phyloP scores from a whole-genome alignment of 2,797 vertebrate genomes.

The Philypnodon macrostomus region DNA sequence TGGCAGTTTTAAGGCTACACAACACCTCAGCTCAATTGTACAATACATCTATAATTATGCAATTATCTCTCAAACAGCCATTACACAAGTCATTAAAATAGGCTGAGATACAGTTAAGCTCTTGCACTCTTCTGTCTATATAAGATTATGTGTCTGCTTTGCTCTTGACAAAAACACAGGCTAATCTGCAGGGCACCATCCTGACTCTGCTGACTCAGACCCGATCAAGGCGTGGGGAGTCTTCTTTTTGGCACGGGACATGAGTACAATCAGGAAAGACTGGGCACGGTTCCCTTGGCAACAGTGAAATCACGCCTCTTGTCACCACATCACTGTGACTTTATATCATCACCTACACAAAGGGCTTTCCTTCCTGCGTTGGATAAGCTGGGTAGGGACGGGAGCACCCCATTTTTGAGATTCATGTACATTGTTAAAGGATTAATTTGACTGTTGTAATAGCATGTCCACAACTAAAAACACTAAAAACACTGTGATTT shows the following conservation, averaged over 20 bases:
- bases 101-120: slow-evolving; percentile 42
- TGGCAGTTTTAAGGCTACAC: slow-evolving; percentile 27
- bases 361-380: slow-evolving; percentile 33
- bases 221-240: slow-evolving; percentile 52
- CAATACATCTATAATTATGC: slow-evolving; percentile 39
- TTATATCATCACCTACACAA: slow-evolving; percentile 30
- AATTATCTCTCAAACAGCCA: slow-evolving; percentile 43
- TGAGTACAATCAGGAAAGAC: slow-evolving; percentile 37
- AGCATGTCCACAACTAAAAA: slow-evolving; percentile 37
- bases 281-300: slow-evolving; percentile 38
- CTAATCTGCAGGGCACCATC: slow-evolving; percentile 51
- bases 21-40: slow-evolving; percentile 25
- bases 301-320: slow-evolving; percentile 36
- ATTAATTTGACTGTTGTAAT: too few relatives aligned
- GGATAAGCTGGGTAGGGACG: slow-evolving; percentile 24
- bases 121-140: slow-evolving; percentile 38
- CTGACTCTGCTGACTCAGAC: slow-evolving; percentile 66
- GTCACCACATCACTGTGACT: slow-evolving; percentile 35
- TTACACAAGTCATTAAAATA: slow-evolving; percentile 46
- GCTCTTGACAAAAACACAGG: slow-evolving; percentile 40
- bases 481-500: not conserved
- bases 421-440: slow-evolving; percentile 19
- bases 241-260: slow-evolving; percentile 54
- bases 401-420: slow-evolving; percentile 16
- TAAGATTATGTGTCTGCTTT: slow-evolving; percentile 47